Percentiles rank a stretch among this genome's conserved stretches.
Conservation (phyloP, 2,888 invertebrate species). For the Timema podura region DNA sequence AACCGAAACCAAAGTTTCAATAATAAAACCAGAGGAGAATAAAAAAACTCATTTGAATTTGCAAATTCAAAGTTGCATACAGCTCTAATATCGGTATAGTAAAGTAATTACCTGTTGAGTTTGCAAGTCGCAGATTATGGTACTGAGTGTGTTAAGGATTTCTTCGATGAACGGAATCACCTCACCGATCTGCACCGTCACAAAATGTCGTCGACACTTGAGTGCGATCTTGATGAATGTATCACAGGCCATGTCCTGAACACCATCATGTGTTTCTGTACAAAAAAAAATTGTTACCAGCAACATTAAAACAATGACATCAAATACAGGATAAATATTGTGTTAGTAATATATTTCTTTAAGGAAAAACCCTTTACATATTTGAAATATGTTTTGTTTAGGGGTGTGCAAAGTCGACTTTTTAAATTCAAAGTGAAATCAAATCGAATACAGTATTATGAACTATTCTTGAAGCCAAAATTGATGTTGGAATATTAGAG, state of each 20-base stretch:
- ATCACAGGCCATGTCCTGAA: constrained; percentile 99
- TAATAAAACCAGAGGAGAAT: background rate
- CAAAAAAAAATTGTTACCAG: background rate
- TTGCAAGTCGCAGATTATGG: constrained; percentile 98
- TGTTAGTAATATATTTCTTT: too few relatives aligned
- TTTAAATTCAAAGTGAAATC: too few relatives aligned
- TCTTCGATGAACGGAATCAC: constrained; percentile 98
- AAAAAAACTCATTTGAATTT: too few relatives aligned
- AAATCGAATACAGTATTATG: too few relatives aligned
- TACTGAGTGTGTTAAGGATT: constrained; percentile 91
- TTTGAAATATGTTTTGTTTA: too few relatives aligned
- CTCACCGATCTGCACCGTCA: constrained; percentile 93
- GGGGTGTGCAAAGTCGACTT: too few relatives aligned
- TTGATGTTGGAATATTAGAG: too few relatives aligned
- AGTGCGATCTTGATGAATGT: constrained; percentile 99
- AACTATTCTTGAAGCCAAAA: too few relatives aligned
- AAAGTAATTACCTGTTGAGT: constrained; percentile 79
- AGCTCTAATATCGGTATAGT: background rate
- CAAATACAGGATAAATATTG: too few relatives aligned
- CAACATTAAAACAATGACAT: too few relatives aligned
- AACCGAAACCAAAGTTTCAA: background rate
- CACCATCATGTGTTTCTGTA: constrained; percentile 96
- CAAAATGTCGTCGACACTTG: constrained; percentile 97
- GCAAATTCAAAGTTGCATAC: background rate
- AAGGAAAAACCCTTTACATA: too few relatives aligned